These are phyloP conservation scores for Pandemis heparana DNA, from an alignment of 2,888 invertebrate species.

Conservation along the genomic window DNA sequence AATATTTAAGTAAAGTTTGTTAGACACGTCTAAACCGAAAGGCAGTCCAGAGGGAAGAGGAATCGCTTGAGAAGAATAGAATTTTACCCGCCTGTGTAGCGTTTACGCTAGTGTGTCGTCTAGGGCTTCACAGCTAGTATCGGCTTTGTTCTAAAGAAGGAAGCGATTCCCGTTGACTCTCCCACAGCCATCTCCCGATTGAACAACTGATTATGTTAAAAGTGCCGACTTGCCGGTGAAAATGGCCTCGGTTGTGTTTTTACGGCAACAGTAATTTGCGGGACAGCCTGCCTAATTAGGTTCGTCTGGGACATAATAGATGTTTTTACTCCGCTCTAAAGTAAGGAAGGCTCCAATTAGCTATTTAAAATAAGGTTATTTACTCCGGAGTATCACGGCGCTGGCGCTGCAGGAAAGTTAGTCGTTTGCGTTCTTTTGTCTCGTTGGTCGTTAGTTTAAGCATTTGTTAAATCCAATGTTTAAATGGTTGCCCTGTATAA, in stretches of 20 bases:
- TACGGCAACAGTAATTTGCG: conserved; percentile 27
- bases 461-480: neutral
- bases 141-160: neutral
- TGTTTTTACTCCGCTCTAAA: conserved; percentile 30
- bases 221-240: conserved; percentile 13
- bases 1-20: no score
- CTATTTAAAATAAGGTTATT: conserved; percentile 36
- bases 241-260: conserved; percentile 22
- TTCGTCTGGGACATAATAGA: conserved; percentile 39
- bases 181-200: neutral
- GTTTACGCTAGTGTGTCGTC: no score
- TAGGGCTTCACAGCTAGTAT: neutral
- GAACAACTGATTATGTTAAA: conserved; percentile 11
- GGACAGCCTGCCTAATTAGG: conserved; percentile 36
- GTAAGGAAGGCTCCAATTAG: conserved; percentile 33
- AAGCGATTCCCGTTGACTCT: neutral
- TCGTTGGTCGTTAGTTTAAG: neutral
- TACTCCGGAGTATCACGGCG: conserved; percentile 26
- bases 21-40: no score
- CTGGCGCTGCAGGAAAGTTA: conserved; percentile 8
- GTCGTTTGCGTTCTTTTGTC: conserved; percentile 4
- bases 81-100: no score
- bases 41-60: no score
- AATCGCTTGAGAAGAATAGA: neutral
- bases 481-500: neutral